Evolutionary conservation across 2,113 vertebrate species (phyloP).

Genomic region (Phasianus colchicus): DNA sequence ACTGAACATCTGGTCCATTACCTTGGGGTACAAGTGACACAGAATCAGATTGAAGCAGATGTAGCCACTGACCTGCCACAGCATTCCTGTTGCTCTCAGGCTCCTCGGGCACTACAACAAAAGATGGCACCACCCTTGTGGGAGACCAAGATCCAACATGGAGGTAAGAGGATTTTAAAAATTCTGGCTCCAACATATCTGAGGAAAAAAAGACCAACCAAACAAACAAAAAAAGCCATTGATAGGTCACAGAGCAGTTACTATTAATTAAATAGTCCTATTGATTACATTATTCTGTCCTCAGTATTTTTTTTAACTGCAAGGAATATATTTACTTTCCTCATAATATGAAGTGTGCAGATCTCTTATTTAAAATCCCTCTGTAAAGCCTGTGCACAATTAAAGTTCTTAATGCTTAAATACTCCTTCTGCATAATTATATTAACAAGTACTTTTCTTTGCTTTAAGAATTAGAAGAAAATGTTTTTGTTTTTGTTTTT

Average conservation of each 20-base stretch:
- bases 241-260: neutral
- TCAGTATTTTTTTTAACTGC: neutral
- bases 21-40: neutral
- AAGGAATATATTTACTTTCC: slow-evolving; percentile 19
- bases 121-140: neutral
- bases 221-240: neutral
- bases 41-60: neutral
- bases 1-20: neutral
- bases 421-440: slow-evolving; percentile 55
- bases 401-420: slow-evolving; percentile 40
- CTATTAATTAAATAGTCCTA: neutral
- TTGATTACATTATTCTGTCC: neutral
- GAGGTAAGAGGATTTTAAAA: neutral
- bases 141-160: neutral
- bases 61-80: neutral
- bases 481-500: neutral
- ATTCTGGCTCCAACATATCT: neutral
- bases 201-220: neutral
- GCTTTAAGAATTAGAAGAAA: slow-evolving; percentile 48
- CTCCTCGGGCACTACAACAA: neutral
- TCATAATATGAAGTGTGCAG: neutral
- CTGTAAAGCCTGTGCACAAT: slow-evolving; percentile 53
- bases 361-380: slow-evolving; percentile 54
- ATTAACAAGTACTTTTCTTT: neutral
- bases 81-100: neutral